These are phyloP conservation scores for Podargus strigoides DNA, from an alignment of 2,797 vertebrate species.

Conservation along the genomic window DNA sequence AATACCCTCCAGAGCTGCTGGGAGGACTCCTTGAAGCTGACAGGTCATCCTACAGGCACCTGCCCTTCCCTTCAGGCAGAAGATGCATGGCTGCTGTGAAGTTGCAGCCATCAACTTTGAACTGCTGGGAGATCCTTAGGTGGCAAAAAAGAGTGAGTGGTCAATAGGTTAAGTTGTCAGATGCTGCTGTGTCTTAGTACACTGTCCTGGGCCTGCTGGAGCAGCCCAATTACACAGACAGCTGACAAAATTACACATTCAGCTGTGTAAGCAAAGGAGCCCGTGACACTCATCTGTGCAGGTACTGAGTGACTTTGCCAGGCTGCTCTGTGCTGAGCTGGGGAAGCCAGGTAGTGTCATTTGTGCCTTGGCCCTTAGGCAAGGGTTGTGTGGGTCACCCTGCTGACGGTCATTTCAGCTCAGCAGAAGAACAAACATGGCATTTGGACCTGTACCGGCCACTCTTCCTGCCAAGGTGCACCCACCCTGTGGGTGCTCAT, in stretches of 20 bases:
- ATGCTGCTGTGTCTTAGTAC: background rate
- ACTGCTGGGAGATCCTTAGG: background rate
- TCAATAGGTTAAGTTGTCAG: background rate
- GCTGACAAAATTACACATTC: background rate
- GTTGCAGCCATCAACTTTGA: background rate
- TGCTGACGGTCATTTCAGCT: background rate
- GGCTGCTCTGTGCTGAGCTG: background rate
- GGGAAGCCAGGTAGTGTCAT: background rate
- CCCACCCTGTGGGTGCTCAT: background rate
- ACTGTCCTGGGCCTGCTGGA: background rate
- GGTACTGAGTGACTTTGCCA: background rate
- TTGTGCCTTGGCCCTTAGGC: background rate
- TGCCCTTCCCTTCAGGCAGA: background rate
- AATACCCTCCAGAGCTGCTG: background rate
- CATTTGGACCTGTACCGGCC: background rate
- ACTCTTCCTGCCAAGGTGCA: background rate
- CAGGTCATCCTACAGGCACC: background rate
- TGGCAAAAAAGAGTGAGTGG: background rate
- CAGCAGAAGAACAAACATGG: rapidly evolving
- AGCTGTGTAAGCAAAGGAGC: background rate
- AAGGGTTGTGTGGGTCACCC: background rate
- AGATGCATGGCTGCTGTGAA: background rate
- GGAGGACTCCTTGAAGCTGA: background rate
- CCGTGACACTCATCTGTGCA: background rate
- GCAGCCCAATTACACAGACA: background rate